phyloP scores from a whole-genome alignment of 1,140 invertebrate genomes.

The Anoplolepis gracilipes region DNA sequence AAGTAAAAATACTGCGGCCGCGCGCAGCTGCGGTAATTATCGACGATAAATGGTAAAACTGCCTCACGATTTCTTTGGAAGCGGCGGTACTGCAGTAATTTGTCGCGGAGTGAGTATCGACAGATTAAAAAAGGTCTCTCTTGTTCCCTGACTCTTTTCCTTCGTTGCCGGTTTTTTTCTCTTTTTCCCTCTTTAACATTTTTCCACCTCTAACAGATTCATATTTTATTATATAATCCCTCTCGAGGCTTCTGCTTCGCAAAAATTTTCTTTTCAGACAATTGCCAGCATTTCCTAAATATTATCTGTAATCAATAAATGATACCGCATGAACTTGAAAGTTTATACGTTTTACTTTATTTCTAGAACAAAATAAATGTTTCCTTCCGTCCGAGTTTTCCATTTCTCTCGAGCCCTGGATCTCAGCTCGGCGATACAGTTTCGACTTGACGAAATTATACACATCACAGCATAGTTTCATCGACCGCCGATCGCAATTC shows the following conservation, averaged over 20 bases:
- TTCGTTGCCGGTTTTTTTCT: background rate
- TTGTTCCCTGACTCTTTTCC: background rate
- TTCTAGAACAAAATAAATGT: slow-evolving; percentile 34
- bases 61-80: slow-evolving; percentile 18
- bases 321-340: no score
- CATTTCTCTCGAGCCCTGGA: background rate
- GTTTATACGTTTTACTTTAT: slow-evolving; percentile 23
- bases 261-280: background rate
- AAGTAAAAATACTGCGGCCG: slow-evolving; percentile 57
- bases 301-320: background rate
- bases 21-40: slow-evolving; percentile 64
- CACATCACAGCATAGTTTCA: slow-evolving; percentile 60
- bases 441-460: slow-evolving; percentile 70
- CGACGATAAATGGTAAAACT: slow-evolving; percentile 57
- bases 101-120: slow-evolving; percentile 66
- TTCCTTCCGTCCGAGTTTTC: background rate
- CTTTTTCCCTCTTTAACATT: background rate
- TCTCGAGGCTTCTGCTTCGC: background rate
- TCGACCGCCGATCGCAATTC: slow-evolving; percentile 55
- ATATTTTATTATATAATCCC: no score
- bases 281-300: background rate
- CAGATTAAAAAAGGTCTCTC: slow-evolving; percentile 67
- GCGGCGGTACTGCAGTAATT: slow-evolving; percentile 59
- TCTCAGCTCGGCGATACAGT: slow-evolving; percentile 55
- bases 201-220: background rate